A percentile compares a stretch with the other conserved stretches of the same genome.
phyloP scores from a whole-genome alignment of 1,140 invertebrate species.

The Venturia canescens region DNA sequence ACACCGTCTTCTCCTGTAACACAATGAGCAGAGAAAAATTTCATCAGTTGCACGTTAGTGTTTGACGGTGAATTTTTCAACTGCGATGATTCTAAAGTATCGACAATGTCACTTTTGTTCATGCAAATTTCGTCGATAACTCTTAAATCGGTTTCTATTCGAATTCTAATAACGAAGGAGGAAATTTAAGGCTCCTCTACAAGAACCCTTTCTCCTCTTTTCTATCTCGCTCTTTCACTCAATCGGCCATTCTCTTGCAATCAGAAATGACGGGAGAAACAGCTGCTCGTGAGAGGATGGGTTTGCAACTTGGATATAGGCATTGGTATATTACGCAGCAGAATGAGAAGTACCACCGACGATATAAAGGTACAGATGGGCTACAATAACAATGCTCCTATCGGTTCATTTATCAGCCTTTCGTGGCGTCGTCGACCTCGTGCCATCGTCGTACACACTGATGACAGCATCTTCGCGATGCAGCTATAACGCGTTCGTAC shows the following conservation, averaged over 20 bases:
- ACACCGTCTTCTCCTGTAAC: slow-evolving; percentile 80
- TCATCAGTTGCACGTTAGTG: slow-evolving; percentile 8
- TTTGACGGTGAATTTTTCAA: neutral
- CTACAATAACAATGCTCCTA: slow-evolving; percentile 68
- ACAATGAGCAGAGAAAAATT: slow-evolving; percentile 51
- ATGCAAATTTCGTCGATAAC: slow-evolving; percentile 11
- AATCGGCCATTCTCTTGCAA: slow-evolving; percentile 17
- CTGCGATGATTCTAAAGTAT: slow-evolving; percentile 24
- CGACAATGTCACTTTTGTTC: slow-evolving; percentile 13
- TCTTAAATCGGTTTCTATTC: slow-evolving; percentile 10
- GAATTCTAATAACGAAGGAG: slow-evolving; percentile 20
- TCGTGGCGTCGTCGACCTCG: slow-evolving; percentile 54
- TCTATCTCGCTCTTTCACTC: neutral
- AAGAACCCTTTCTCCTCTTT: neutral
- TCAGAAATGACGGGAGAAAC: slow-evolving; percentile 48
- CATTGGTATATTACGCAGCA: slow-evolving; percentile 45
- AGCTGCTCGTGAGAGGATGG: slow-evolving; percentile 20
- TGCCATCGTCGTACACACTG: slow-evolving; percentile 24
- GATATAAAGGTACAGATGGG: slow-evolving; percentile 69
- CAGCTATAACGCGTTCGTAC: slow-evolving; percentile 48
- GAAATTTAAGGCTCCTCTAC: slow-evolving; percentile 41
- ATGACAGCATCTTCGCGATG: slow-evolving; percentile 39
- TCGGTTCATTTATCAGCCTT: slow-evolving; percentile 76
- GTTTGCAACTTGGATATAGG: slow-evolving; percentile 38
- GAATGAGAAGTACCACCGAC: slow-evolving; percentile 46